These are phyloP conservation scores for Bursaphelenchus okinawaensis DNA, from an alignment of 2,888 invertebrate species.

Conservation along the genomic window DNA sequence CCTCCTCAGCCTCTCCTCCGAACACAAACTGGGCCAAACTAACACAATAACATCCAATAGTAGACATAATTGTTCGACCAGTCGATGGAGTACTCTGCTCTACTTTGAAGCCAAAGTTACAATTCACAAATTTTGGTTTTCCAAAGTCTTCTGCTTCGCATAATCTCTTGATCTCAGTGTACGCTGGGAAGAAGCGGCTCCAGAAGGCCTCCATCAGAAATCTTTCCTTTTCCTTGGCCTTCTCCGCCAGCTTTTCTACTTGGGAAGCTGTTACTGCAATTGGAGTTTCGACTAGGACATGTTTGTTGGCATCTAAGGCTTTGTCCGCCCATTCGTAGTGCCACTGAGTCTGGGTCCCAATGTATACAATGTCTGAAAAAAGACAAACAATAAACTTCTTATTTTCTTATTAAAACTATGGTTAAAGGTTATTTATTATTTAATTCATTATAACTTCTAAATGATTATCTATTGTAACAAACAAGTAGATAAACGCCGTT, in stretches of 20 bases:
- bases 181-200: slow-evolving; percentile 14
- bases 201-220: slow-evolving; percentile 70
- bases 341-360: slow-evolving; percentile 65
- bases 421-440: no score
- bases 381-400: no score
- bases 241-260: slow-evolving; percentile 66
- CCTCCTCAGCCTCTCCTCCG: neutral
- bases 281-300: slow-evolving; percentile 84
- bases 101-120: neutral
- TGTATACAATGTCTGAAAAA: neutral
- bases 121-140: neutral
- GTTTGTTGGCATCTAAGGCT: slow-evolving; percentile 75
- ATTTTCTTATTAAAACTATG: no score
- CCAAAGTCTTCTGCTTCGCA: neutral
- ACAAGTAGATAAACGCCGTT: no score
- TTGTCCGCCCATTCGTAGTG: slow-evolving; percentile 71
- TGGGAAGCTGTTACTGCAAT: slow-evolving; percentile 74
- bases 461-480: no score
- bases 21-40: neutral
- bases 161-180: neutral
- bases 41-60: neutral
- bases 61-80: neutral
- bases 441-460: no score
- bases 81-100: neutral
- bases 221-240: slow-evolving; percentile 69